phyloP scores from a whole-genome alignment of 2,888 invertebrate genomes.

The Dastarcus helophoroides region DNA sequence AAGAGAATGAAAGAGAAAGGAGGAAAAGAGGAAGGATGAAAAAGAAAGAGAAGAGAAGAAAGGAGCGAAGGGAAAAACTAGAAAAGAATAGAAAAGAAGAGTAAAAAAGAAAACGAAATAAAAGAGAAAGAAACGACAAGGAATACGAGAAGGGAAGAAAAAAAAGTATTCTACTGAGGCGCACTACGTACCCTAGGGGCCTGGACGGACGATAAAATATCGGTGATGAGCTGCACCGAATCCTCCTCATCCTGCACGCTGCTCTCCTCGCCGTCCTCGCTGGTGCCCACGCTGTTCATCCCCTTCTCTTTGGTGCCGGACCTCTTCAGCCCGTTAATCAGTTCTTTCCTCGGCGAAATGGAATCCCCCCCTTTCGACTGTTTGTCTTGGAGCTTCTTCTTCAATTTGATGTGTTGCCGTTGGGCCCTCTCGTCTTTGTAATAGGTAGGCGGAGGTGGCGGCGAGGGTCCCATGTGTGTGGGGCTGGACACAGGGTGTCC shows the following conservation, averaged over 20 bases:
- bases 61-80: no score
- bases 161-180: no score
- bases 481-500: conserved; percentile 27
- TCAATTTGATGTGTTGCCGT: conserved; percentile 63
- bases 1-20: no score
- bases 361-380: conserved; percentile 25
- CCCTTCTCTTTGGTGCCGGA: conserved; percentile 37
- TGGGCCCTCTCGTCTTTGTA: conserved; percentile 72
- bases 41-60: no score
- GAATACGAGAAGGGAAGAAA: no score
- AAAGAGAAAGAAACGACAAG: no score
- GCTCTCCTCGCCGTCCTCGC: conserved; percentile 68
- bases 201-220: conserved; percentile 61
- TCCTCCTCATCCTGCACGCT: conserved; percentile 64
- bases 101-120: no score
- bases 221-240: conserved; percentile 55
- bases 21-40: no score
- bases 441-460: conserved; percentile 39
- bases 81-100: no score
- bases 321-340: conserved; percentile 38
- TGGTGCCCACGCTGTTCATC: conserved; percentile 54
- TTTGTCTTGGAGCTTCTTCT: conserved; percentile 56
- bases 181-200: conserved; percentile 57
- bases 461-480: conserved; percentile 57
- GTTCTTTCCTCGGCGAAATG: conserved; percentile 14